Conservation (phyloP, 2,888 invertebrate genomes). For the Drosophila phalerata region DNA sequence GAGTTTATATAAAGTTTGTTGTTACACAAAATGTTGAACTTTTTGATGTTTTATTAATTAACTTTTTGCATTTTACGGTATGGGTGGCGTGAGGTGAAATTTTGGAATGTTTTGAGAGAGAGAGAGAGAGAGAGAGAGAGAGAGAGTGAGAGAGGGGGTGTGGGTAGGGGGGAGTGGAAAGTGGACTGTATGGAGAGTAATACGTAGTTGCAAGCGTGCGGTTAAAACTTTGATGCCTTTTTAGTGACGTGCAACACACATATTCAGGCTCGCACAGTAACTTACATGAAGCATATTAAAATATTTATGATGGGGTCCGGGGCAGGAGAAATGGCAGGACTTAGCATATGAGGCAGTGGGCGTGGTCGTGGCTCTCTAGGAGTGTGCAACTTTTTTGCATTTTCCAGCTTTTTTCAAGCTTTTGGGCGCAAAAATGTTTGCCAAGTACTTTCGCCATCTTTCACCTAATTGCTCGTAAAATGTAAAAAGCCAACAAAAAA, state of each 20-base stretch:
- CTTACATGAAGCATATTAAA: conserved; percentile 70
- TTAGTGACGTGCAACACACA: conserved; percentile 72
- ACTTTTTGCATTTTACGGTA: conserved; percentile 72
- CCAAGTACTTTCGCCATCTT: conserved; percentile 71
- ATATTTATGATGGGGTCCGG: conserved; percentile 65
- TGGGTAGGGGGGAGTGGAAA: background rate
- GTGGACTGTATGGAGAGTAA: conserved; percentile 26
- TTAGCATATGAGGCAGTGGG: background rate
- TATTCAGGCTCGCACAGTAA: conserved; percentile 42
- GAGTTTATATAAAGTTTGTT: conserved; percentile 80
- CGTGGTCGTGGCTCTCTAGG: background rate
- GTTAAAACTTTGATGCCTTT: conserved; percentile 80
- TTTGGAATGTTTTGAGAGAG: background rate
- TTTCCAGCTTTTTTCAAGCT: conserved; percentile 32
- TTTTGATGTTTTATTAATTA: conserved; percentile 81
- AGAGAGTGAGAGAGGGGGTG: background rate
- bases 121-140: too few species aligned
- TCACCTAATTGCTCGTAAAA: conserved; percentile 78
- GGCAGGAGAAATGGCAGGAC: background rate
- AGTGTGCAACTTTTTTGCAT: conserved; percentile 44
- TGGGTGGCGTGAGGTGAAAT: background rate
- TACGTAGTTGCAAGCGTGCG: conserved; percentile 60
- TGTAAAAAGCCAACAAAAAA: conserved; percentile 48
- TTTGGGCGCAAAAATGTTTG: conserved; percentile 55
- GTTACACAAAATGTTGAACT: conserved; percentile 78